These are phyloP conservation scores for Danio tinwini DNA, from an alignment of 2,797 vertebrate genomes.

Conservation along the genomic window DNA sequence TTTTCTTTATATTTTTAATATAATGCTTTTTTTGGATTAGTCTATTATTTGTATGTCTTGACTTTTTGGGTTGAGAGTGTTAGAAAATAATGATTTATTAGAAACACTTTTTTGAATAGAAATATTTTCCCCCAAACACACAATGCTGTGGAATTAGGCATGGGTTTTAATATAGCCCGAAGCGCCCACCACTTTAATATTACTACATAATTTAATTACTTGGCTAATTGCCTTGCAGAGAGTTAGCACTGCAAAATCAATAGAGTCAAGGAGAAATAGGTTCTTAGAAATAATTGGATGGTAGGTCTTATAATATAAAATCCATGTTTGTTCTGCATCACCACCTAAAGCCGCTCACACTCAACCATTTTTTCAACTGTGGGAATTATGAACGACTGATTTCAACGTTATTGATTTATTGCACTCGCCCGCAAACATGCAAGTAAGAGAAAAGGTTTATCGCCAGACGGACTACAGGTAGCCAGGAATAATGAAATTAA, in stretches of 20 bases:
- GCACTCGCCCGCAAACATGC: neutral
- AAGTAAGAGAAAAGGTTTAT: slow-evolving; percentile 9
- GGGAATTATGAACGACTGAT: slow-evolving; percentile 31
- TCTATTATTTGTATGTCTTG: neutral
- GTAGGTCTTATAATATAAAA: slow-evolving; percentile 35
- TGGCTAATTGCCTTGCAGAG: slow-evolving; percentile 52
- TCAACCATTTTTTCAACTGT: slow-evolving; percentile 17
- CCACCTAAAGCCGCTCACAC: slow-evolving; percentile 5
- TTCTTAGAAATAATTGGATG: slow-evolving; percentile 44
- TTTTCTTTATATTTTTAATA: no score
- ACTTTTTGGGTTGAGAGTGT: neutral
- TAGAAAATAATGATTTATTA: neutral
- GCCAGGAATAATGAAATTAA: slow-evolving; percentile 51
- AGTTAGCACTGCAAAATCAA: slow-evolving; percentile 46
- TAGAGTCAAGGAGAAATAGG: slow-evolving; percentile 26
- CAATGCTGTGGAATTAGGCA: neutral
- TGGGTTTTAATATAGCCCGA: slow-evolving; percentile 28
- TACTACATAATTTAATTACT: slow-evolving; percentile 42
- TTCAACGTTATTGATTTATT: slow-evolving; percentile 1
- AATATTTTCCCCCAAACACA: no score
- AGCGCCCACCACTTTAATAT: slow-evolving; percentile 52
- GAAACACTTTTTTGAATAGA: neutral
- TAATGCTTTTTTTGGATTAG: neutral
- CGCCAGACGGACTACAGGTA: slow-evolving; percentile 16
- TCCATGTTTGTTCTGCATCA: slow-evolving; percentile 37